These are phyloP conservation scores for Neocrepidodera transversa DNA, from an alignment of 2,888 invertebrate genomes.

Conservation along the genomic window DNA sequence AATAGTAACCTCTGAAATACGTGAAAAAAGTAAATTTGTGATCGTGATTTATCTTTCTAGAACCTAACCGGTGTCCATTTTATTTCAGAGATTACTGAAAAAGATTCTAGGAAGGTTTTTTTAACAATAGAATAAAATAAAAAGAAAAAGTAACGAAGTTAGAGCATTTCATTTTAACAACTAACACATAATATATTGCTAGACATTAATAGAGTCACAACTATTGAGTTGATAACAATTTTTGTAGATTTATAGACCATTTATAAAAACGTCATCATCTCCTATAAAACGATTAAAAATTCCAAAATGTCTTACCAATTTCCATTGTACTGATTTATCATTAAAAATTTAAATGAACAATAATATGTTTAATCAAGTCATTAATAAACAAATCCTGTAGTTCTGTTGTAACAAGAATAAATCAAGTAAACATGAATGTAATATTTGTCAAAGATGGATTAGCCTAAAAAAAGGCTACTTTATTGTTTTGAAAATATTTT, in stretches of 20 bases:
- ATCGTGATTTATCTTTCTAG: slow-evolving; percentile 27
- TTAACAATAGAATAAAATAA: slow-evolving; percentile 44
- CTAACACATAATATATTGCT: slow-evolving; percentile 57
- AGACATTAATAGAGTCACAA: slow-evolving; percentile 52
- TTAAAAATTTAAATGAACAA: too few species aligned
- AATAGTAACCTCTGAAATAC: slow-evolving; percentile 31
- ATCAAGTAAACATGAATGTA: too few species aligned
- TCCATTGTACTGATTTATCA: too few species aligned
- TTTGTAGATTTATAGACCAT: slow-evolving; percentile 28
- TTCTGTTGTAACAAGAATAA: too few species aligned
- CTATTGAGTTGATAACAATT: slow-evolving; percentile 44
- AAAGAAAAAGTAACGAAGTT: slow-evolving; percentile 43
- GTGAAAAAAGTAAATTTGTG: slow-evolving; percentile 30
- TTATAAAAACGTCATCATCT: neutral
- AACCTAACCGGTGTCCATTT: slow-evolving; percentile 25
- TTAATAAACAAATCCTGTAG: too few species aligned
- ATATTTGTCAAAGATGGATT: too few species aligned
- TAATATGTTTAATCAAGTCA: too few species aligned
- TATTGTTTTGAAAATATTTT: too few species aligned
- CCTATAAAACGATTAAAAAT: too few species aligned
- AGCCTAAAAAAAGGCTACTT: too few species aligned
- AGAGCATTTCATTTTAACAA: slow-evolving; percentile 50
- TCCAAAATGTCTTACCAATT: too few species aligned
- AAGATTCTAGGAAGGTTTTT: slow-evolving; percentile 9
- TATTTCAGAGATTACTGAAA: slow-evolving; percentile 27